Base-by-base conservation (phyloP, 2,888 invertebrate species). In the Eucriotettix oculatus region DNA sequence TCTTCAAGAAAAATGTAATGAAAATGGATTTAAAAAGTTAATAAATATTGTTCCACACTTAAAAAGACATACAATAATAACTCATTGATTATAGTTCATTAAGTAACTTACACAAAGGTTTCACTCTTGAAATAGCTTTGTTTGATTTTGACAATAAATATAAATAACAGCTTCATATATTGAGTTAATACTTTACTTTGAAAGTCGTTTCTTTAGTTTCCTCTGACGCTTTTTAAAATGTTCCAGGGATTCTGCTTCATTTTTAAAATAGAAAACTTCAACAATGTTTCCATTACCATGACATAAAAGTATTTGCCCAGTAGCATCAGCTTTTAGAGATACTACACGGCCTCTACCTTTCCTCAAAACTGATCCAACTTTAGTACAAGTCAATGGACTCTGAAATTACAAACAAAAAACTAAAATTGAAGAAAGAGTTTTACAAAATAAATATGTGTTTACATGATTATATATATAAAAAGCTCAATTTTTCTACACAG, bases 181-280 rank as follows among this genome's bases (percentile, higher is more conserved):
- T 29, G 7, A 29, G 29, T 29, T 29, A 29, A 29, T 7, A 14
- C 5, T n/a, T 48, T n/a, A 48, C 48, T n/a, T 48, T 41, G n/a
- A 48, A 12, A 48, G n/a, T 14, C 48, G 48, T 67, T 80, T 84
- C 66, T 76, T 79, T 70, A 81, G 79, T 72, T 90, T 95, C 68
- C 87, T 89, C 56, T 87, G 71, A 52, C 93, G 79, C 73, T 94
- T 95, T 42, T 81, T 77, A 68, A 86, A 76, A 64, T 86, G 82
- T 41, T 76, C 74, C 63, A 81, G 79, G 0, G 88, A 83, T 68
- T 92, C 89, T 12, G 86, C 85, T 17, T 87, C 83, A 0, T 84
- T 75, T 68, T 87, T 83, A 66, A 98, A 84, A 53, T 83, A 78
- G 71, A 92, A 97, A 59, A 91, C 73, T 74, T 98, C 97, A 16